These are phyloP conservation scores for Trachelus troglodyta DNA, from an alignment of 2,888 invertebrate genomes.

Conservation along the genomic window DNA sequence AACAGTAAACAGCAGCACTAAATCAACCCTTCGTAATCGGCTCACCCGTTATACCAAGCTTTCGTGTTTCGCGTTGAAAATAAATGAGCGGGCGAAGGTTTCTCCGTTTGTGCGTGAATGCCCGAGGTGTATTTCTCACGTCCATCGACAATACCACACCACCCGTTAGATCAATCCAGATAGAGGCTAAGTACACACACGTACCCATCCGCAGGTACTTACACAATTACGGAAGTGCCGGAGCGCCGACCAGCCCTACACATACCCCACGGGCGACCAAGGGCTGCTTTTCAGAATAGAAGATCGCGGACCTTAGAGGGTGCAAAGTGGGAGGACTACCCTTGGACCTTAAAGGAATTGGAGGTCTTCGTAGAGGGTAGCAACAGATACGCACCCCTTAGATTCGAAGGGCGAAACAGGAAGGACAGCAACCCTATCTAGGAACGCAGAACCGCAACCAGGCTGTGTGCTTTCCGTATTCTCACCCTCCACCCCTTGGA, in stretches of 20 bases:
- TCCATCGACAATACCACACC: background rate
- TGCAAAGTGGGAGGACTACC: conserved; percentile 17
- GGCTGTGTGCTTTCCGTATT: conserved; percentile 17
- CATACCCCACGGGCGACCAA: conserved; percentile 32
- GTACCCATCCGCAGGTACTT: conserved; percentile 18
- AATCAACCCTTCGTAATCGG: background rate
- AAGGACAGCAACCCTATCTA: conserved; percentile 58
- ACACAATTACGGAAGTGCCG: conserved; percentile 38
- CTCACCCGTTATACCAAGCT: background rate
- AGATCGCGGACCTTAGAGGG: conserved; percentile 4
- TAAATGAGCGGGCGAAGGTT: conserved; percentile 41
- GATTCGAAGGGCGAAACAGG: background rate
- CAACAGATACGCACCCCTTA: background rate
- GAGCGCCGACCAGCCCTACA: conserved; percentile 49
- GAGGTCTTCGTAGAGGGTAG: conserved; percentile 17
- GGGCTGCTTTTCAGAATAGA: conserved; percentile 12
- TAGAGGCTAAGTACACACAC: conserved; percentile 5
- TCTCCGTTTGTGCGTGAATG: background rate
- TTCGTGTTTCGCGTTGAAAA: conserved; percentile 44
- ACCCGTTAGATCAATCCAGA: background rate
- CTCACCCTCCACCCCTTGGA: conserved; percentile 26
- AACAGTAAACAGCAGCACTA: background rate
- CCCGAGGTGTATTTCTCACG: background rate
- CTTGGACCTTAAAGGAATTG: conserved; percentile 53
- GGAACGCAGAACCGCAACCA: conserved; percentile 60